Conservation (phyloP, 2,113 vertebrate species). For the Amphilophus citrinellus region DNA sequence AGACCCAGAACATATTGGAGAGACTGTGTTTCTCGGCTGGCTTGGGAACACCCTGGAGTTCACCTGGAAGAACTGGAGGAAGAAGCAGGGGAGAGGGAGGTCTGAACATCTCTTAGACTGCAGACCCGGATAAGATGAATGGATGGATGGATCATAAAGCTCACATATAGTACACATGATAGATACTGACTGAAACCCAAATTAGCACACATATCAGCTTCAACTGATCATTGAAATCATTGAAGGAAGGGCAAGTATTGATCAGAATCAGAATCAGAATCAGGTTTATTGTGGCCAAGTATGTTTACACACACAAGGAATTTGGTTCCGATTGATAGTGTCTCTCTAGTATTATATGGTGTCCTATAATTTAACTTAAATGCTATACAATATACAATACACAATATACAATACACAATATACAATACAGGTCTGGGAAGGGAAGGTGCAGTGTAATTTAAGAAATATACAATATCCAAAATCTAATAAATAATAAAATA, state of each 20-base stretch:
- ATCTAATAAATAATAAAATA: no score
- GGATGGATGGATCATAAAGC: background rate
- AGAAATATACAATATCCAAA: no score
- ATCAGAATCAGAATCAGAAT: background rate
- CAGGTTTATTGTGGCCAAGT: no score
- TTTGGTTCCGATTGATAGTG: no score
- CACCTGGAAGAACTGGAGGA: background rate
- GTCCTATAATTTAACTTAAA: no score
- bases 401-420: no score
- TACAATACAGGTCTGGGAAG: no score
- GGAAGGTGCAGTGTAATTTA: no score
- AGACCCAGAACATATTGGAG: background rate
- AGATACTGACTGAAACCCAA: background rate
- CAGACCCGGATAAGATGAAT: background rate
- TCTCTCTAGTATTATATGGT: no score
- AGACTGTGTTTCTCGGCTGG: background rate
- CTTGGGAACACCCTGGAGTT: background rate
- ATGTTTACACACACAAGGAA: no score
- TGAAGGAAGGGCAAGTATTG: background rate
- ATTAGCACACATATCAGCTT: background rate
- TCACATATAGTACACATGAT: background rate
- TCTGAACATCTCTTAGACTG: background rate
- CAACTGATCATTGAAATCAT: background rate
- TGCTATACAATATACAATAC: no score
- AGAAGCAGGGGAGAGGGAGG: background rate